Conservation (phyloP, 1,140 invertebrate species). For the Danaus melanippus region DNA sequence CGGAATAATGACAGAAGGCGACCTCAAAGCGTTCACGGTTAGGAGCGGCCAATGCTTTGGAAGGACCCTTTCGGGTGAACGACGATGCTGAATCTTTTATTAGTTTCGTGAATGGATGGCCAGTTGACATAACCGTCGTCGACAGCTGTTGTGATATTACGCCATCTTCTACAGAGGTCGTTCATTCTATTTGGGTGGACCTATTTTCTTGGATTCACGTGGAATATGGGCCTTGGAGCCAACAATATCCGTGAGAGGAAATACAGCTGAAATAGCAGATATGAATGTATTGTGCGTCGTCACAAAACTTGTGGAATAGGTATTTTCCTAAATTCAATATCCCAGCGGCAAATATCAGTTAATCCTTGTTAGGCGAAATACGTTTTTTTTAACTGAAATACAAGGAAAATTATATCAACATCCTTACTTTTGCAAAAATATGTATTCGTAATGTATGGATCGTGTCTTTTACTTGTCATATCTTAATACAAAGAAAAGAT, state of each 20-base stretch:
- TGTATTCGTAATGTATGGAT: too few relatives aligned
- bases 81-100: constrained; percentile 69
- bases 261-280: constrained; percentile 40
- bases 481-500: too few relatives aligned
- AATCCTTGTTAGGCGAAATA: too few relatives aligned
- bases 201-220: constrained; percentile 51
- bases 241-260: constrained; percentile 35
- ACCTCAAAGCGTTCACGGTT: constrained; percentile 40
- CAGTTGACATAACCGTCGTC: constrained; percentile 66
- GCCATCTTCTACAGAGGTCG: constrained; percentile 47
- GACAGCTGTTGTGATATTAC: constrained; percentile 69
- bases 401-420: too few relatives aligned
- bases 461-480: too few relatives aligned
- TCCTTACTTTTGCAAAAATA: too few relatives aligned
- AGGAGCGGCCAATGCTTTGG: constrained; percentile 43
- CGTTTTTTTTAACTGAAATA: constrained; percentile 3
- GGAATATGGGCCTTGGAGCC: constrained; percentile 50
- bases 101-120: constrained; percentile 65
- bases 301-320: constrained; percentile 29
- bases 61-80: constrained; percentile 59
- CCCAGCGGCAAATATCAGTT: too few relatives aligned
- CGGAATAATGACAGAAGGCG: constrained; percentile 41
- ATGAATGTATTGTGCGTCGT: constrained; percentile 39
- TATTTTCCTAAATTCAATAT: constrained; percentile 19
- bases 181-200: constrained; percentile 44